Evolutionary conservation across 2,888 invertebrate genomes (phyloP), one percentile per base, ranked within the genome.

Genomic region (Anorthoa munda): DNA sequence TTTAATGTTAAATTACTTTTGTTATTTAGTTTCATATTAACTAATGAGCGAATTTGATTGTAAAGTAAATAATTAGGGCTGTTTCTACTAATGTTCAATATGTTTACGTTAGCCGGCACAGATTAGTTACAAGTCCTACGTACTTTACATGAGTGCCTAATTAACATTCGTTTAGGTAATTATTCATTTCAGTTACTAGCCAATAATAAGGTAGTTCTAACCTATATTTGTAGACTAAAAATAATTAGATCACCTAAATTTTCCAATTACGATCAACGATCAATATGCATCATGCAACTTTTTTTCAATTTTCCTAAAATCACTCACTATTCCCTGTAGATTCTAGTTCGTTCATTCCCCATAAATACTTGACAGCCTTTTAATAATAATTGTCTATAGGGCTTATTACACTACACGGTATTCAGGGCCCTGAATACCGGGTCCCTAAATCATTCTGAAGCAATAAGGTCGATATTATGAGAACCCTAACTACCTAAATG

Each of bases 331-430:
- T 23, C 23, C 51, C 13, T 4, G n/a, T 53, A 53, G 11, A 21
- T 23, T 55, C 2, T 23, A 55, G 55, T 55, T 45, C 60, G 45
- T 60, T 45, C 45, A 60, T 21, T 60, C 58, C n/a, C 23, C 5
- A 26, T 53, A 75, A n/a, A 48, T 31, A 45, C 48, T 45, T 48
- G 56, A 58, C 61, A 58, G 69, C 60, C 63, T 72, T 84, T 72
- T 76, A 76, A 39, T 9, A 39, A 39, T 39, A 39, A 58, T 83
- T 69, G 53, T 71, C 72, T 72, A 64, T 53, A n/a, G n/a, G n/a
- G n/a, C n/a, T n/a, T n/a, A n/a, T n/a, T n/a, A n/a, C n/a, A n/a
- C n/a, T n/a, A n/a, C n/a, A n/a, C n/a, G n/a, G n/a, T n/a, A n/a
- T n/a, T n/a, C n/a, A n/a, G n/a, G n/a, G n/a, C n/a, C n/a, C n/a